Evolutionary conservation across 1,140 invertebrate species (phyloP).

Genomic region (Drosophila tsacasi): DNA sequence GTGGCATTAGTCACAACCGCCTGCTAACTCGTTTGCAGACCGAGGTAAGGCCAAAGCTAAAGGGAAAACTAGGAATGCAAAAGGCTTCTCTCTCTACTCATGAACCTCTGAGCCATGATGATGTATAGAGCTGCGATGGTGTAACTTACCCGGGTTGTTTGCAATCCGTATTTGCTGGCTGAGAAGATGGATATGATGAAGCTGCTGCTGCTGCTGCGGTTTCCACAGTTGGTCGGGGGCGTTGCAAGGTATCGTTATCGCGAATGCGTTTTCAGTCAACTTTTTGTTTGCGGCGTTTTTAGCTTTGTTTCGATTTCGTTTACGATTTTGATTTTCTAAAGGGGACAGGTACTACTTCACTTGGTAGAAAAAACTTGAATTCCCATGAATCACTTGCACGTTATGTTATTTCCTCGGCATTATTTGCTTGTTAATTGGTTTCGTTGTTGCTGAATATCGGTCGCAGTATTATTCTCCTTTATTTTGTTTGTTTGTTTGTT

Average conservation of each 20-base stretch:
- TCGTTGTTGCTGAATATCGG: constrained; percentile 63
- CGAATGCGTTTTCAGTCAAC: constrained; percentile 67
- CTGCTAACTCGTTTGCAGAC: constrained; percentile 67
- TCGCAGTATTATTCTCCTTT: constrained; percentile 55
- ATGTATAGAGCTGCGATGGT: constrained; percentile 47
- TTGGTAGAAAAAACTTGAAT: constrained; percentile 52
- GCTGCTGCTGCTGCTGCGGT: constrained; percentile 53
- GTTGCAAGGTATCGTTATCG: constrained; percentile 64
- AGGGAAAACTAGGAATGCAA: constrained; percentile 48
- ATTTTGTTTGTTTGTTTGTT: constrained; percentile 10
- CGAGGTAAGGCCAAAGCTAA: constrained; percentile 15
- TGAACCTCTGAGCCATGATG: constrained; percentile 24
- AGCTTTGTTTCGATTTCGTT: constrained; percentile 24
- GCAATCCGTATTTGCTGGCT: constrained; percentile 41
- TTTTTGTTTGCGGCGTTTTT: constrained; percentile 37
- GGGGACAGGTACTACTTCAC: constrained; percentile 23
- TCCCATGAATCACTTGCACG: constrained; percentile 70
- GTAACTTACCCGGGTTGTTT: constrained; percentile 63
- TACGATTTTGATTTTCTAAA: constrained; percentile 34
- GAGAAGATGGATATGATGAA: constrained; percentile 30
- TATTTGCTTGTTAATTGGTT: constrained; percentile 77
- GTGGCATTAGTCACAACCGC: constrained; percentile 35
- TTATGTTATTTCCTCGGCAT: constrained; percentile 47
- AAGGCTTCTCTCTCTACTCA: constrained; percentile 42
- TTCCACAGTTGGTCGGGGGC: constrained; percentile 37